Conservation (phyloP, 2,113 vertebrate species). For the Alouatta palliata region DNA sequence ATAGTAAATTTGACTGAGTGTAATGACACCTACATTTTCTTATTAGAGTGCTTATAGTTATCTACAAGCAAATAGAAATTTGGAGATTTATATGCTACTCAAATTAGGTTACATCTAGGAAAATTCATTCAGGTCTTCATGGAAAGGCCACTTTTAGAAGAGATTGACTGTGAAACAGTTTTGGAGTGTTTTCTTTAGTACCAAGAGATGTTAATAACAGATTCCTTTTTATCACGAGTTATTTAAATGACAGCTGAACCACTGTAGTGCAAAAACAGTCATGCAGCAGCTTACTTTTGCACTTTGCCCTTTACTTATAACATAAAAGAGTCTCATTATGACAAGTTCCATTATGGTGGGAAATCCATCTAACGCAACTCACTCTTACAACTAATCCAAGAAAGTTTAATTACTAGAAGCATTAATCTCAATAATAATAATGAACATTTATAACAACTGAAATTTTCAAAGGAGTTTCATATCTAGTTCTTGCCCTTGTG, state of each 20-base stretch:
- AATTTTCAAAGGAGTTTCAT: background rate
- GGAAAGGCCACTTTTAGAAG: constrained; percentile 39
- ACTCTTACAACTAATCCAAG: background rate
- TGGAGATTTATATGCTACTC: constrained; percentile 43
- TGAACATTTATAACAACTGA: background rate
- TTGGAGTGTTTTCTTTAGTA: background rate
- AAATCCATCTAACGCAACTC: background rate
- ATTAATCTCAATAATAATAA: constrained; percentile 29
- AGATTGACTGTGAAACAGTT: background rate
- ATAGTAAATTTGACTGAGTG: constrained; percentile 50
- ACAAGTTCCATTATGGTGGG: background rate
- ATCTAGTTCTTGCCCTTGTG: background rate
- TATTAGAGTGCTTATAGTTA: background rate
- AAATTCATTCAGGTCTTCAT: background rate
- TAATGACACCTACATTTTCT: constrained; percentile 59
- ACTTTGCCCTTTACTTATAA: constrained; percentile 28
- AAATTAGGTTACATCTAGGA: constrained; percentile 20
- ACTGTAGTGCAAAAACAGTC: constrained; percentile 11
- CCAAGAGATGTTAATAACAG: background rate
- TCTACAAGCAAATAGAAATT: constrained; percentile 28
- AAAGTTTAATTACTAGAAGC: constrained; percentile 7
- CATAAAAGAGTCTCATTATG: constrained; percentile 13
- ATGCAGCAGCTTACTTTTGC: background rate
- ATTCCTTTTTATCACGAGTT: constrained; percentile 37
- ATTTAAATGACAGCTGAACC: constrained; percentile 21